A percentile compares a stretch with the other conserved stretches of the same genome.
Evolutionary conservation across 1,140 invertebrate species (phyloP).

Genomic region (Drosophila sproati): DNA sequence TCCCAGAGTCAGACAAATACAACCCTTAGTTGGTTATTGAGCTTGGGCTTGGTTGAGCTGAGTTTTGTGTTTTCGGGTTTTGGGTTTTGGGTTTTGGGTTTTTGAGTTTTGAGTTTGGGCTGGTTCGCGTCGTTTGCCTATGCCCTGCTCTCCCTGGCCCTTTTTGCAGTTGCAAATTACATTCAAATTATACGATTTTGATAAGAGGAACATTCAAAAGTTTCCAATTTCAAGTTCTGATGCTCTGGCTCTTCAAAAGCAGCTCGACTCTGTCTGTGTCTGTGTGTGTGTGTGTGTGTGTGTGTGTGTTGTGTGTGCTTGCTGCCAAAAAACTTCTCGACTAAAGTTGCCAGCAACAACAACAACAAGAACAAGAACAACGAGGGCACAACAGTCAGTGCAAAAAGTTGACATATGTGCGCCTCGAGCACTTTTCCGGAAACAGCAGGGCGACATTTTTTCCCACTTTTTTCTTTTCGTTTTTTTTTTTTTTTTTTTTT

Average conservation of each 20-base stretch:
- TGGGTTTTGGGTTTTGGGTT: background rate
- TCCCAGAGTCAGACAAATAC: background rate
- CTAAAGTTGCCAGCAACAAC: conserved; percentile 60
- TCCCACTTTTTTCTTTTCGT: conserved; percentile 37
- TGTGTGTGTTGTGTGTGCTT: too few relatives aligned
- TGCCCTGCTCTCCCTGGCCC: conserved; percentile 43
- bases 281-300: background rate
- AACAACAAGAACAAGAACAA: conserved; percentile 16
- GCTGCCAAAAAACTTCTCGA: conserved; percentile 57
- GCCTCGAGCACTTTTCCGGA: conserved; percentile 82
- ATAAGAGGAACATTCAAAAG: conserved; percentile 84
- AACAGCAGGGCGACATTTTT: conserved; percentile 81
- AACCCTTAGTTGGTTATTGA: conserved; percentile 34
- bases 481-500: conserved; percentile 13
- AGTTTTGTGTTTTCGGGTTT: background rate
- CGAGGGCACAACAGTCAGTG: conserved; percentile 37
- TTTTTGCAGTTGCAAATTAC: conserved; percentile 83
- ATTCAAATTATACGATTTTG: conserved; percentile 84
- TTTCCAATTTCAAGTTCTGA: conserved; percentile 84
- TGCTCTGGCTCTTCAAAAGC: conserved; percentile 52
- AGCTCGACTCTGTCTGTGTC: background rate
- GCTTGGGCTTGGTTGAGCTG: conserved; percentile 3
- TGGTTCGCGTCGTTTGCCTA: background rate
- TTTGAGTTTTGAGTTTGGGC: background rate
- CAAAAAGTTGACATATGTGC: conserved; percentile 84